Conservation (phyloP, 1,140 invertebrate genomes). For the Xylocopa sonorina region DNA sequence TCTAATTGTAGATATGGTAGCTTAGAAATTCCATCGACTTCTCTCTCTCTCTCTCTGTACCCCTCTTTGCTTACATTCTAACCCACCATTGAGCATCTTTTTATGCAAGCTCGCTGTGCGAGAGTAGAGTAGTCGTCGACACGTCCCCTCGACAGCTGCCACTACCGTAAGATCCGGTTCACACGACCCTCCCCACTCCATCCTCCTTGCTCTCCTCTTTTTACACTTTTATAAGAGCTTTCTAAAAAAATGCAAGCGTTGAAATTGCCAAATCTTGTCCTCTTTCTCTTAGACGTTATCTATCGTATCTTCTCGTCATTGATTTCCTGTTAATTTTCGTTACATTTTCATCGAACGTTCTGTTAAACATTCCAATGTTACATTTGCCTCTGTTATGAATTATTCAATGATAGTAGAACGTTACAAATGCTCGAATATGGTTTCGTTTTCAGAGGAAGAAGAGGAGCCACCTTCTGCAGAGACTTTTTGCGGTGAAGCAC, state of each 20-base stretch:
- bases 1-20: background rate
- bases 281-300: too few species aligned
- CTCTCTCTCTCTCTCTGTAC: background rate
- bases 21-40: background rate
- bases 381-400: background rate
- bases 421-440: background rate
- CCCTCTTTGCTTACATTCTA: constrained; percentile 5
- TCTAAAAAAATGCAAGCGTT: background rate
- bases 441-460: background rate
- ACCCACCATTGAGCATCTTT: constrained; percentile 10
- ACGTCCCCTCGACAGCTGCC: constrained; percentile 46
- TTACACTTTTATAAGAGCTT: constrained; percentile 15
- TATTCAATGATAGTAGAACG: too few species aligned
- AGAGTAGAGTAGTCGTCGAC: constrained; percentile 42
- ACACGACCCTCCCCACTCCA: constrained; percentile 59
- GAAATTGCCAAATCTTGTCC: background rate
- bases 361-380: too few species aligned
- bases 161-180: constrained; percentile 71
- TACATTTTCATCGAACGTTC: too few species aligned
- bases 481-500: constrained; percentile 3
- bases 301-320: too few species aligned
- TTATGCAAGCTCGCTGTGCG: constrained; percentile 20
- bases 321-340: too few species aligned
- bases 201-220: background rate
- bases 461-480: background rate